phyloP scores from a whole-genome alignment of 2,113 vertebrate genomes.

The Catharus fuscescens region DNA sequence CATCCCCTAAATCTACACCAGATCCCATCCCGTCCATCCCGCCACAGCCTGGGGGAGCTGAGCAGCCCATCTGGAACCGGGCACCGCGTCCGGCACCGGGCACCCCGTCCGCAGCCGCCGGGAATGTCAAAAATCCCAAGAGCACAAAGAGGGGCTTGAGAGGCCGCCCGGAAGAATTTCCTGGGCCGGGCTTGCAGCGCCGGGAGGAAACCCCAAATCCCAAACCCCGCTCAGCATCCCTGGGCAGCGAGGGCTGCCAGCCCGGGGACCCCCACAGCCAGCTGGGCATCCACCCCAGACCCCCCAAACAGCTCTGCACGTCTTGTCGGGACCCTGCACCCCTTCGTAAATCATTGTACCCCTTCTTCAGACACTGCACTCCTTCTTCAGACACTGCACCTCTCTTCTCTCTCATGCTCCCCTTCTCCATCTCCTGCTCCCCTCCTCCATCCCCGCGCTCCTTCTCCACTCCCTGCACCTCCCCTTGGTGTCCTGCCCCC shows the following conservation, averaged over 20 bases:
- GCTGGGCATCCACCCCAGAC: background rate
- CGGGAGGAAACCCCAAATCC: conserved; percentile 15
- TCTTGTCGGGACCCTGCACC: background rate
- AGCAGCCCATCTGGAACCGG: background rate
- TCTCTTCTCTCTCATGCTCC: background rate
- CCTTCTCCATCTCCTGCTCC: background rate
- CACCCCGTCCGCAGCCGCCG: background rate
- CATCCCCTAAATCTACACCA: background rate
- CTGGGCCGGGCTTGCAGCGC: conserved; percentile 30
- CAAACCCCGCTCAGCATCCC: background rate
- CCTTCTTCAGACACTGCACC: background rate
- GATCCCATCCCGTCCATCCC: background rate
- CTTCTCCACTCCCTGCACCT: too few relatives aligned
- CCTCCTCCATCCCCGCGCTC: too few relatives aligned
- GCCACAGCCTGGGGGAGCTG: background rate
- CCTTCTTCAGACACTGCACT: background rate
- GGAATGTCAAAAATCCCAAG: conserved; percentile 52
- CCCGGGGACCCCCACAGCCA: background rate
- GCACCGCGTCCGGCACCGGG: background rate
- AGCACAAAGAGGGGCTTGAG: conserved; percentile 62
- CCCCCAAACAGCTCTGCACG: background rate
- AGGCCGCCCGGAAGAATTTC: conserved; percentile 57
- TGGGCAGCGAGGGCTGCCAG: accelerated
- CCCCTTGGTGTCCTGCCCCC: too few relatives aligned
- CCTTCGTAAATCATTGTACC: too few relatives aligned